A percentile compares a stretch with the other conserved stretches of the same genome.
Evolutionary conservation across 1,140 invertebrate genomes (phyloP).

Genomic region (Aphelenchoides avenae): DNA sequence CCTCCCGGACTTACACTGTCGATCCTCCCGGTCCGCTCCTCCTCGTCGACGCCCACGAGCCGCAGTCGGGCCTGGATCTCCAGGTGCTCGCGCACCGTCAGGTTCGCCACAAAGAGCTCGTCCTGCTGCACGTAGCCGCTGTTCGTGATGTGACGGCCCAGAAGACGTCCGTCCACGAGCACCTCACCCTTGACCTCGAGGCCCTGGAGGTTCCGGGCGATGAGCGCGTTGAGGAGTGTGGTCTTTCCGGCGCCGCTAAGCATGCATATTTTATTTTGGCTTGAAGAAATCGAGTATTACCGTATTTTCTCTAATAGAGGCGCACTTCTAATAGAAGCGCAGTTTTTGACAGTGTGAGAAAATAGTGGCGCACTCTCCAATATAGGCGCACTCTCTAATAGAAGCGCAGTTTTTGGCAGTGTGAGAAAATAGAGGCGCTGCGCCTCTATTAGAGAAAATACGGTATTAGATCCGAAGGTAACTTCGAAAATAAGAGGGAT

Average conservation of each 20-base stretch:
- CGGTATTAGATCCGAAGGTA: too few relatives aligned
- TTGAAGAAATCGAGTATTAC: not conserved
- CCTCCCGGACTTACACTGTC: conserved; percentile 19
- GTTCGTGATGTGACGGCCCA: conserved; percentile 58
- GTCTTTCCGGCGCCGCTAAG: conserved; percentile 59
- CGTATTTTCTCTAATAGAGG: not conserved
- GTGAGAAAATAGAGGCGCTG: not conserved
- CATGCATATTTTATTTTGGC: too few relatives aligned
- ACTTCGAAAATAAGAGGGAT: too few relatives aligned
- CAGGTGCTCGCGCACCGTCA: conserved; percentile 66
- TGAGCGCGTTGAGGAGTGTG: conserved; percentile 54
- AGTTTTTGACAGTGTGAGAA: not conserved
- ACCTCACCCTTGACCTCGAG: conserved; percentile 52
- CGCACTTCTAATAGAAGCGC: not conserved
- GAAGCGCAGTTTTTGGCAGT: not conserved
- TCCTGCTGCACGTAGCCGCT: conserved; percentile 66
- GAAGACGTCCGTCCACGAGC: conserved; percentile 47
- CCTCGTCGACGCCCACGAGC: conserved; percentile 21
- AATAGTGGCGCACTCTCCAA: not conserved
- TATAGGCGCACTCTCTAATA: not conserved
- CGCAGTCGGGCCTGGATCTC: conserved; percentile 62
- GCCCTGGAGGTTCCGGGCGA: conserved; percentile 51
- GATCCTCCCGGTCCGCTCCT: conserved; percentile 26
- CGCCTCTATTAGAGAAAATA: too few relatives aligned
- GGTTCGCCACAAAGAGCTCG: conserved; percentile 64